Base-by-base conservation (phyloP, 2,797 vertebrate genomes). In the Neosilurus mollespiculum region DNA sequence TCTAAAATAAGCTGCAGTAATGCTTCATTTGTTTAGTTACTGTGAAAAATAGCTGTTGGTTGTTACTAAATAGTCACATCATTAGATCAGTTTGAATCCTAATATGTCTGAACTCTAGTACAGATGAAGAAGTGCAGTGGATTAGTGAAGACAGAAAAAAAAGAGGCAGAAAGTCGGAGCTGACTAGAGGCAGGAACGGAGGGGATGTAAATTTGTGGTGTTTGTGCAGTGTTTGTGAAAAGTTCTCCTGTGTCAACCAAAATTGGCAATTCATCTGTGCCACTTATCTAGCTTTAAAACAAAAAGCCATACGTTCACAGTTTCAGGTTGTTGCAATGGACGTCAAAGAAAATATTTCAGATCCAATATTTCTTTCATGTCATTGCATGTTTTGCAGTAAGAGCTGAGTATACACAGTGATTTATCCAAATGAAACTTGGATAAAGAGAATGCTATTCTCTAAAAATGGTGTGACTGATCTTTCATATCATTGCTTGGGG, bases 221-320 rank as follows among this genome's bases (percentile, higher is more conserved):
- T 77, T 56, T 43, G 75, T 61, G 58, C 75, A 77, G 75, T 22
- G 30, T 30, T 30, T 30, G 30, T 30, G 30, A 43, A 61, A 43
- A 15, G 22, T 56, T 49, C 18, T 30, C 22, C 73, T 26, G 5
- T 78, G 58, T 56, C 58, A 62, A 78, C 58, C 58, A 49, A 78
- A 78, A 62, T 77, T 78, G 75, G 75, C 75, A 78, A 49, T 78
- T 62, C 26, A 64, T 30, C 58, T 75, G 58, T 64, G 81, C 81
- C 81, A 75, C 59, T 66, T 65, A 66, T 65, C 75, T 9, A 78
- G 58, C 75, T 78, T 78, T 62, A 62, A 78, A 78, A 49, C 76
- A 78, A 49, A 78, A 12, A 49, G n/a, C 7, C 22, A 18, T 24
- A 51, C 2, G 59, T 64, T 78, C 58, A 78, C 59, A 11, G 24